phyloP scores from a whole-genome alignment of 2,113 vertebrate genomes.

The Ceuthmochares aereus region DNA sequence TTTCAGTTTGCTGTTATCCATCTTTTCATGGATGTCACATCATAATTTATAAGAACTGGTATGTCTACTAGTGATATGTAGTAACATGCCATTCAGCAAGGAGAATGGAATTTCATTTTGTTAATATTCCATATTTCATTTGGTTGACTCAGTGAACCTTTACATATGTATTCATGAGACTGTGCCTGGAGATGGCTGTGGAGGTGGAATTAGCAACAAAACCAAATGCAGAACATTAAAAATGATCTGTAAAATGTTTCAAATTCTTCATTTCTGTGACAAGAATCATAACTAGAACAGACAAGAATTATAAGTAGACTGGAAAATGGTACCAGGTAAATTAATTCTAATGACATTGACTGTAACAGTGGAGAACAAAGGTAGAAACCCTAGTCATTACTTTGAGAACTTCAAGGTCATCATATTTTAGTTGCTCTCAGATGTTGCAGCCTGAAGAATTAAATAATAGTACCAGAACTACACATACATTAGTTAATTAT shows the following conservation, averaged over 20 bases:
- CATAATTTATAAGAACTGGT: neutral
- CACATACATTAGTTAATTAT: neutral
- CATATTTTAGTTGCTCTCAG: neutral
- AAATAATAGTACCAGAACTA: neutral
- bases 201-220: neutral
- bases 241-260: neutral
- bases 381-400: neutral
- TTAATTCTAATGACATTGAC: neutral
- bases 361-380: neutral
- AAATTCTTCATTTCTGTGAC: slow-evolving; percentile 19
- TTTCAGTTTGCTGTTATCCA: neutral
- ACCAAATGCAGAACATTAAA: neutral
- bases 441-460: neutral
- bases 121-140: slow-evolving; percentile 14
- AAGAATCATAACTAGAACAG: neutral
- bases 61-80: neutral
- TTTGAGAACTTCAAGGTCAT: neutral
- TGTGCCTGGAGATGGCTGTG: neutral
- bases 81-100: neutral
- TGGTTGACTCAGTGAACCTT: slow-evolving; percentile 1
- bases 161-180: neutral
- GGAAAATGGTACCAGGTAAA: neutral
- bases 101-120: neutral
- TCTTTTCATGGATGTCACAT: neutral
- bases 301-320: neutral